Percentiles rank a stretch among this genome's conserved stretches.
These are phyloP conservation scores for Lasioglossum vierecki DNA, from an alignment of 2,888 invertebrate genomes.

Conservation along the genomic window DNA sequence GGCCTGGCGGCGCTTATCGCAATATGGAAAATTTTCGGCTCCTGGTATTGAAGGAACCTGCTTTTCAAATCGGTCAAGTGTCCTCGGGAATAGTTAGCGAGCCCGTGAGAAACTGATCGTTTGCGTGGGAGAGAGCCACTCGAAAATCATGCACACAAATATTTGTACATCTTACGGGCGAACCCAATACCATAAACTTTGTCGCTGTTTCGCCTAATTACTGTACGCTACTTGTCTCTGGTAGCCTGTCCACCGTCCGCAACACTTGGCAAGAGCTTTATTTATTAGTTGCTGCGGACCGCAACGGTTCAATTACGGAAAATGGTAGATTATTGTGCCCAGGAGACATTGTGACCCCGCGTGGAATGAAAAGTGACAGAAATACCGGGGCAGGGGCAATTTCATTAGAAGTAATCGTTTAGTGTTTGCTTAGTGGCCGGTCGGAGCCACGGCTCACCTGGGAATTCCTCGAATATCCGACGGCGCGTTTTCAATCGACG, in stretches of 20 bases:
- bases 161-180: background rate
- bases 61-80: slow-evolving; percentile 63
- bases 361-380: background rate
- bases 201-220: background rate
- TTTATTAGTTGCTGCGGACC: background rate
- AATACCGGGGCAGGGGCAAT: background rate
- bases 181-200: background rate
- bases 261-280: background rate
- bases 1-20: slow-evolving; percentile 50
- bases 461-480: slow-evolving; percentile 2
- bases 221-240: background rate
- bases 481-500: slow-evolving; percentile 8
- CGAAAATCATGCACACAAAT: background rate
- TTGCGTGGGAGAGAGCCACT: background rate
- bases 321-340: background rate
- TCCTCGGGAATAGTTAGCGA: slow-evolving; percentile 26
- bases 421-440: background rate
- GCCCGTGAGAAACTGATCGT: slow-evolving; percentile 53
- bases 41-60: slow-evolving; percentile 16
- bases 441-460: background rate
- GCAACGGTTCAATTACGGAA: background rate
- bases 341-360: background rate
- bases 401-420: background rate
- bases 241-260: background rate
- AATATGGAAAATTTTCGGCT: slow-evolving; percentile 10